Conservation (phyloP, 2,113 vertebrate species). For the Neomonachus schauinslandi region DNA sequence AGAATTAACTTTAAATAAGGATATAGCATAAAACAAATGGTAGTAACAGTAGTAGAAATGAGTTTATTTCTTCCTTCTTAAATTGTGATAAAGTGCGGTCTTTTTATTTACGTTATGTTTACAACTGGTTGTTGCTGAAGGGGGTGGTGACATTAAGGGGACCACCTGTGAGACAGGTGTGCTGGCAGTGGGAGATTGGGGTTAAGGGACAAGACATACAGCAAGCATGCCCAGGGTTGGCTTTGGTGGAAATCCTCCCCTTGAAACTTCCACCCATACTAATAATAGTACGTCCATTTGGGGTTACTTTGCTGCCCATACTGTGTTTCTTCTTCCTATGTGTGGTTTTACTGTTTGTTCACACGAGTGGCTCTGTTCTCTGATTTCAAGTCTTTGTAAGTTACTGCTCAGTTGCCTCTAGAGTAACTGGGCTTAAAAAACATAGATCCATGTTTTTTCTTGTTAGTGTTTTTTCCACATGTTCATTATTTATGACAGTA, state of each 20-base stretch:
- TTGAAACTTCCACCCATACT: not conserved
- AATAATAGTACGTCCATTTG: not conserved
- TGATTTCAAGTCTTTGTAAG: not conserved
- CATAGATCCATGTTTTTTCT: not conserved
- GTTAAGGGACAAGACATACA: not conserved
- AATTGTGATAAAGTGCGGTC: not conserved
- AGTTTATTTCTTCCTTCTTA: not conserved
- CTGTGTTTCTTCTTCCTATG: not conserved
- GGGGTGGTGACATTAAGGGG: not conserved
- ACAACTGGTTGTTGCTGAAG: not conserved
- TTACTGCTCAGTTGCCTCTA: not conserved
- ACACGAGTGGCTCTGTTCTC: not conserved
- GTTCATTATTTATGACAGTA: not conserved
- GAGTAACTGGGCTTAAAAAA: not conserved
- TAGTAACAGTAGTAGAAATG: not conserved
- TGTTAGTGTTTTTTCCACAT: not conserved
- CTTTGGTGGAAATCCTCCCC: not conserved
- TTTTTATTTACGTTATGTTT: not conserved
- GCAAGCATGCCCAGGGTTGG: not conserved
- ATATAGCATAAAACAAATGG: not conserved
- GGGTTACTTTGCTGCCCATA: not conserved
- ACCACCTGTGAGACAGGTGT: not conserved
- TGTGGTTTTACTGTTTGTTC: not conserved
- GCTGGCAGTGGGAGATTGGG: not conserved
- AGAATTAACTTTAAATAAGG: constrained; percentile 28